phyloP scores from a whole-genome alignment of 2,797 vertebrate genomes.

The Manis pentadactyla region DNA sequence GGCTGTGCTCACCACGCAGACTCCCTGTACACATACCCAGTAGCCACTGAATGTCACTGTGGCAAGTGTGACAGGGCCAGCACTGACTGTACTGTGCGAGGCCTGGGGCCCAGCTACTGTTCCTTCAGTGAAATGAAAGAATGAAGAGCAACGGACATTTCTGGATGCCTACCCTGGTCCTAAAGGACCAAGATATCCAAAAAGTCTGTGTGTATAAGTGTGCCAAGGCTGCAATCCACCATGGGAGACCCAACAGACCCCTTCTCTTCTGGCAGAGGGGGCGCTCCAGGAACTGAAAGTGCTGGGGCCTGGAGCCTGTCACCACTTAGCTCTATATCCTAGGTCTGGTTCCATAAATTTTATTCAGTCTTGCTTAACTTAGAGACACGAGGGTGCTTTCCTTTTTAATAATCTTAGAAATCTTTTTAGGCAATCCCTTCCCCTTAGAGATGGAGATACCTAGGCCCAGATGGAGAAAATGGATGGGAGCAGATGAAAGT shows the following conservation, averaged over 20 bases:
- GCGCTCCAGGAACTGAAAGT: neutral
- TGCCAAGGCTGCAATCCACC: neutral
- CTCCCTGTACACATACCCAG: constrained; percentile 90
- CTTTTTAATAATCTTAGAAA: neutral
- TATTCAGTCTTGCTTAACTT: neutral
- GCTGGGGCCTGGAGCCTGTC: neutral
- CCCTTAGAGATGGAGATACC: neutral
- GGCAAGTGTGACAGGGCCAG: constrained; percentile 87
- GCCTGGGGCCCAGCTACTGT: constrained; percentile 88
- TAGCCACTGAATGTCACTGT: constrained; percentile 93
- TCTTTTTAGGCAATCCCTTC: neutral
- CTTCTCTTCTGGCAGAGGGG: neutral
- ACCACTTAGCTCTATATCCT: neutral
- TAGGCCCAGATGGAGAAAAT: neutral
- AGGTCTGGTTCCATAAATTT: neutral
- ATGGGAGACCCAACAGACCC: neutral
- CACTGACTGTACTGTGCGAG: constrained; percentile 90
- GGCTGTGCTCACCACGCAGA: constrained; percentile 89
- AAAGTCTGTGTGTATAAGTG: neutral
- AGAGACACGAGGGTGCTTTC: neutral
- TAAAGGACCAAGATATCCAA: neutral
- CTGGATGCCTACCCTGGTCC: neutral
- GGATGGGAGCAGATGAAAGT: neutral
- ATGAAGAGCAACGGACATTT: constrained; percentile 59
- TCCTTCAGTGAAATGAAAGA: constrained; percentile 84